Evolutionary conservation across 2,888 invertebrate species (phyloP).

Genomic region (Idaea straminata): DNA sequence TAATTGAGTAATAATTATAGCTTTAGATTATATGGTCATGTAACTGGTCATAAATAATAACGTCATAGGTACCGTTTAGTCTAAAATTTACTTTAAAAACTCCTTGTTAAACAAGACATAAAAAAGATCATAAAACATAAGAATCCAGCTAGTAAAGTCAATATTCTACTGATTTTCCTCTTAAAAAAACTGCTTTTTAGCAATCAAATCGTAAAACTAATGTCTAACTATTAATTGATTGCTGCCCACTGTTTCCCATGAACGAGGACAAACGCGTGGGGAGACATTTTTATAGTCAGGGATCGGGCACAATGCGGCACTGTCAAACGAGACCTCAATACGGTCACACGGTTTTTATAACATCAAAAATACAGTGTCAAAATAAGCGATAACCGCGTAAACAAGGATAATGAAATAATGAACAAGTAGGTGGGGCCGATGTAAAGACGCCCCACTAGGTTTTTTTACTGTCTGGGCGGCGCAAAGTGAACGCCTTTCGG

Average conservation of each 20-base stretch:
- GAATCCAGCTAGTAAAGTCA: slow-evolving; percentile 15
- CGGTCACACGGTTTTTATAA: slow-evolving; percentile 63
- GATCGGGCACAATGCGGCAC: slow-evolving; percentile 66
- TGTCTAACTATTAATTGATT: slow-evolving; percentile 33
- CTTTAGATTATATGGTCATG: neutral
- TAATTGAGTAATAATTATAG: too few species aligned
- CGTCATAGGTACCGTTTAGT: too few species aligned
- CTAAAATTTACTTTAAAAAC: neutral
- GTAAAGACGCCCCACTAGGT: slow-evolving; percentile 71
- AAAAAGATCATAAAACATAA: slow-evolving; percentile 7
- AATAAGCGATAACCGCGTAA: slow-evolving; percentile 73
- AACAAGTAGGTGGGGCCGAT: slow-evolving; percentile 73
- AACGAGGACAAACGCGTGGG: slow-evolving; percentile 66
- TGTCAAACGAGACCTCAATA: slow-evolving; percentile 72
- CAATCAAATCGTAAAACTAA: slow-evolving; percentile 26
- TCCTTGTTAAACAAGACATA: slow-evolving; percentile 11
- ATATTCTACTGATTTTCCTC: neutral
- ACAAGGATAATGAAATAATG: slow-evolving; percentile 76
- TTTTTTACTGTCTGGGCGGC: slow-evolving; percentile 75
- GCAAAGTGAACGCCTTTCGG: slow-evolving; percentile 68
- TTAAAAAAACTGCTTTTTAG: slow-evolving; percentile 22
- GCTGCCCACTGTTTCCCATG: slow-evolving; percentile 59
- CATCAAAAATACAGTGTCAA: slow-evolving; percentile 62
- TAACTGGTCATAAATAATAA: neutral
- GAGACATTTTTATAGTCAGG: slow-evolving; percentile 73